phyloP scores from a whole-genome alignment of 2,797 vertebrate genomes.

The Yasuhikotakia modesta region DNA sequence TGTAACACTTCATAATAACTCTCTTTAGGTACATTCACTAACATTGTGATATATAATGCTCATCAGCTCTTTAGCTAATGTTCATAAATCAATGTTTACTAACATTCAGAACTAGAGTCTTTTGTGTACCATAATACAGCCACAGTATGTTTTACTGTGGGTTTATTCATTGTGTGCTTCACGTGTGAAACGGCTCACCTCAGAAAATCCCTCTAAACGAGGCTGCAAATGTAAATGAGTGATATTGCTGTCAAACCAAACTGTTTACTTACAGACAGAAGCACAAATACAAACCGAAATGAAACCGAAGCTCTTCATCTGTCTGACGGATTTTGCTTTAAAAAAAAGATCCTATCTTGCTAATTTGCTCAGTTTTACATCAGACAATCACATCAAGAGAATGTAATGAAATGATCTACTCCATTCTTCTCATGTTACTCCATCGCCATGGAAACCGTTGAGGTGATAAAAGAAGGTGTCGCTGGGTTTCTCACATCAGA shows the following conservation, averaged over 20 bases:
- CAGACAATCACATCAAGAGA: not conserved
- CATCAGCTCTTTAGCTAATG: too few species aligned
- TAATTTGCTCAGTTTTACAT: not conserved
- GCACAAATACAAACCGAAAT: conserved; percentile 14
- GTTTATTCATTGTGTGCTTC: not conserved
- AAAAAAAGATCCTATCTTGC: not conserved
- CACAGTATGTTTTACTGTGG: not conserved
- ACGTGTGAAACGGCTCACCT: not conserved
- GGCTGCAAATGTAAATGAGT: not conserved
- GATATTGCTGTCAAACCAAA: conserved; percentile 14
- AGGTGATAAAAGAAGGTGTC: not conserved
- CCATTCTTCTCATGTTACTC: not conserved
- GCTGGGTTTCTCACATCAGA: not conserved
- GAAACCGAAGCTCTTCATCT: not conserved
- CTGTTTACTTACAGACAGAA: not conserved
- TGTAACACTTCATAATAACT: too few species aligned
- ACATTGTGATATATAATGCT: too few species aligned
- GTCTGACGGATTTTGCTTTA: not conserved
- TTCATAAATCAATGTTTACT: too few species aligned
- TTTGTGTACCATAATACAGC: not conserved
- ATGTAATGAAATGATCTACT: not conserved
- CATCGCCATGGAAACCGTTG: not conserved
- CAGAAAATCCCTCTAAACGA: not conserved
- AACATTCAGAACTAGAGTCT: not conserved
- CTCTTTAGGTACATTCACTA: too few species aligned